A percentile compares a stretch with the other conserved stretches of the same genome.
These are phyloP conservation scores for Osmerus eperlanus DNA, from an alignment of 2,113 vertebrate genomes.

Conservation along the genomic window DNA sequence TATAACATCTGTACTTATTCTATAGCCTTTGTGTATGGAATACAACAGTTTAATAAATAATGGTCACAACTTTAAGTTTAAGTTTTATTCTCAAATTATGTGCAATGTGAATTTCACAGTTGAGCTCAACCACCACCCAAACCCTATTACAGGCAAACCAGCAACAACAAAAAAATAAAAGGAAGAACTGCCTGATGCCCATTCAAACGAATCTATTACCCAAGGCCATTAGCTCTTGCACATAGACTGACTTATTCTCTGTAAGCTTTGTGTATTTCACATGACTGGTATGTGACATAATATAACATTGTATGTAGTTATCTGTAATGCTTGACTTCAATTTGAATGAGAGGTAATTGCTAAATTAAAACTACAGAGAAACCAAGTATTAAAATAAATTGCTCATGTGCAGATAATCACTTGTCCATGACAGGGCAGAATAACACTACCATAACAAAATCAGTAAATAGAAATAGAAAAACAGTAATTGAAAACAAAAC, in stretches of 20 bases:
- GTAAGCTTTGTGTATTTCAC: slow-evolving; percentile 53
- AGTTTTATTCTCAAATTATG: slow-evolving; percentile 78
- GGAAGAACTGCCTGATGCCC: slow-evolving; percentile 49
- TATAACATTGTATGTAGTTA: slow-evolving; percentile 39
- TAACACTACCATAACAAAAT: slow-evolving; percentile 61
- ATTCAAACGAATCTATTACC: slow-evolving; percentile 29
- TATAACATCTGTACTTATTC: too few species aligned
- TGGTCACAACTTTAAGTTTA: slow-evolving; percentile 21
- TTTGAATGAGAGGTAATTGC: slow-evolving; percentile 45
- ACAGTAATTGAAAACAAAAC: slow-evolving; percentile 55
- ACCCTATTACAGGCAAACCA: slow-evolving; percentile 55
- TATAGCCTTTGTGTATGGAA: too few species aligned
- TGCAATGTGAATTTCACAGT: slow-evolving; percentile 83
- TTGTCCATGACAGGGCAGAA: slow-evolving; percentile 51
- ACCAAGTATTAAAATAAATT: slow-evolving; percentile 30
- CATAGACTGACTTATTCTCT: slow-evolving; percentile 16
- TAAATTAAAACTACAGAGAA: slow-evolving; percentile 50
- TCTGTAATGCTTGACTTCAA: slow-evolving; percentile 58
- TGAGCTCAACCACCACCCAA: slow-evolving; percentile 71
- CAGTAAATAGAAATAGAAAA: slow-evolving; percentile 47
- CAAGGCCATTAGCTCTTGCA: slow-evolving; percentile 26
- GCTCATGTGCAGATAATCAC: slow-evolving; percentile 39
- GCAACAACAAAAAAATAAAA: slow-evolving; percentile 42
- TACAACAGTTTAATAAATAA: not conserved
- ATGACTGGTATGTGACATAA: slow-evolving; percentile 61